These are phyloP conservation scores for Drosophila mayri DNA, from an alignment of 1,140 invertebrate genomes.

Conservation along the genomic window DNA sequence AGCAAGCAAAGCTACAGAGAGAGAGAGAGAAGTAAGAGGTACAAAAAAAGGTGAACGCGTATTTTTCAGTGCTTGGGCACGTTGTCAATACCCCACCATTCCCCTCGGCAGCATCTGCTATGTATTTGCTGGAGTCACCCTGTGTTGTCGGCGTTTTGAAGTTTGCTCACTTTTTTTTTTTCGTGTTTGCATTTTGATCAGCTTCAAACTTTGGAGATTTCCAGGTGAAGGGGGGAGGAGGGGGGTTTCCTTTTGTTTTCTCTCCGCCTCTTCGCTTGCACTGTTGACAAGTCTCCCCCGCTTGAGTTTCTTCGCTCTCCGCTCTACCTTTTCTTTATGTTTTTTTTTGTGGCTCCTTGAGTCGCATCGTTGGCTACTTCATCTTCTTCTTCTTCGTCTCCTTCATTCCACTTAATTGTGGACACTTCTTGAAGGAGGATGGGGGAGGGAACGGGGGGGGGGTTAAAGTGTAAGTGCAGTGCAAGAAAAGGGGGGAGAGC, in stretches of 20 bases:
- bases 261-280: conserved; percentile 10
- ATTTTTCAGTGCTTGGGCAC: conserved; percentile 60
- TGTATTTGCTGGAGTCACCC: conserved; percentile 19
- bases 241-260: conserved; percentile 17
- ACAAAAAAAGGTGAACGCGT: conserved; percentile 11
- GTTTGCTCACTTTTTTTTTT: conserved; percentile 52
- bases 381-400: conserved; percentile 30
- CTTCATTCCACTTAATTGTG: conserved; percentile 45
- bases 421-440: conserved; percentile 17
- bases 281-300: conserved; percentile 32
- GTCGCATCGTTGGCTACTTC: conserved; percentile 38
- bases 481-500: background rate
- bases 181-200: conserved; percentile 54
- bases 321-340: background rate
- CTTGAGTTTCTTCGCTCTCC: conserved; percentile 2
- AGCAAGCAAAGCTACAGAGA: conserved; percentile 12
- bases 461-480: conserved; percentile 12
- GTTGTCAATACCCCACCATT: conserved; percentile 30
- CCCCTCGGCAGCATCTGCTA: background rate
- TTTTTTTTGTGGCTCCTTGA: conserved; percentile 19
- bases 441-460: background rate
- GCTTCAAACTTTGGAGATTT: conserved; percentile 26
- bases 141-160: conserved; percentile 53
- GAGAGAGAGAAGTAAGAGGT: background rate
- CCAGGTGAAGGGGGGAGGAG: background rate